Percentiles rank a stretch among this genome's conserved stretches.
Evolutionary conservation across 2,888 invertebrate genomes (phyloP).

Genomic region (Spisula subtruncata): DNA sequence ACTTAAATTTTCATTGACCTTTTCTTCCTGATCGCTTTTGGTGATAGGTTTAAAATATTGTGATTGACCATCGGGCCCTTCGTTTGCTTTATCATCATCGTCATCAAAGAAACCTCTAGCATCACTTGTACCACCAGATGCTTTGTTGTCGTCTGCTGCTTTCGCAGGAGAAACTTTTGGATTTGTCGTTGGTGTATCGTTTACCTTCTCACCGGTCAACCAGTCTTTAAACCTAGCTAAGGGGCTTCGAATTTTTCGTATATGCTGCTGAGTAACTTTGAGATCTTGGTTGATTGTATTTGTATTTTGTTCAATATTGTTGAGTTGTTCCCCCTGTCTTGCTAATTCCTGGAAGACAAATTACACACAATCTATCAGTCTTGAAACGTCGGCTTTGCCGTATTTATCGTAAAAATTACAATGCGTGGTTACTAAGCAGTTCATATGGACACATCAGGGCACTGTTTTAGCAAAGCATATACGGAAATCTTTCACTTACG

Average conservation of each 20-base stretch:
- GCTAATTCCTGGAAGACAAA: conserved; percentile 91
- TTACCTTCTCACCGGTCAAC: conserved; percentile 89
- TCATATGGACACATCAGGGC: too few species aligned
- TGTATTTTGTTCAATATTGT: conserved; percentile 95
- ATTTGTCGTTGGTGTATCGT: conserved; percentile 60
- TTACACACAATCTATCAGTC: background rate
- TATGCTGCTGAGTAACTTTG: conserved; percentile 96
- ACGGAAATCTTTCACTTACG: too few species aligned
- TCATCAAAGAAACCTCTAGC: conserved; percentile 78
- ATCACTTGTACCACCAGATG: conserved; percentile 62
- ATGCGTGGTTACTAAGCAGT: too few species aligned
- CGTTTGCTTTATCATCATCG: conserved; percentile 76
- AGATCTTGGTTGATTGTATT: conserved; percentile 96
- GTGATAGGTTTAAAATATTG: conserved; percentile 75
- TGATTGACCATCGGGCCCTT: conserved; percentile 30
- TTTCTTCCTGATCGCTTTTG: conserved; percentile 79
- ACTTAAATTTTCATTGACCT: conserved; percentile 85
- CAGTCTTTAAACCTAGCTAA: conserved; percentile 99
- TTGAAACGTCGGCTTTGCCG: too few species aligned
- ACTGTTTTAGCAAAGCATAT: too few species aligned
- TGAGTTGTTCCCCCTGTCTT: conserved; percentile 96
- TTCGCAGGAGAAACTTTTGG: conserved; percentile 60
- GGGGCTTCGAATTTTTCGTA: conserved; percentile 98
- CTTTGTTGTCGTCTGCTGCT: conserved; percentile 66
- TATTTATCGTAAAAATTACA: too few species aligned